Evolutionary conservation across 2,888 invertebrate genomes (phyloP).

Genomic region (Dyspetes luteomarginatus): DNA sequence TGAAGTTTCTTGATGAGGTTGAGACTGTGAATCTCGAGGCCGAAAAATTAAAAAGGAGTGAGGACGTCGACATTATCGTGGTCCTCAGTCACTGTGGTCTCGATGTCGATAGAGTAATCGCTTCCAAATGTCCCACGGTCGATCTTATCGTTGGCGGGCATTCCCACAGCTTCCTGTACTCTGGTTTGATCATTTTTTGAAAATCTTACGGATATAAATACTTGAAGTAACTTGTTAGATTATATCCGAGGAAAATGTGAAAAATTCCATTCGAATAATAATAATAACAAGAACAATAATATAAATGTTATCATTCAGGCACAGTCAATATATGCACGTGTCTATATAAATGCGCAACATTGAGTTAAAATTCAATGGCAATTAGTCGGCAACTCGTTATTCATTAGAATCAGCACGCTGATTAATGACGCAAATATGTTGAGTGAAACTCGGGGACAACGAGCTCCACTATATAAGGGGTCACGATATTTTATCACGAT

Average conservation of each 20-base stretch:
- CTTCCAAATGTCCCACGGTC: constrained; percentile 87
- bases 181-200: constrained; percentile 74
- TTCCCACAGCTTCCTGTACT: constrained; percentile 91
- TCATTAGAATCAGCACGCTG: constrained; percentile 26
- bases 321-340: not conserved
- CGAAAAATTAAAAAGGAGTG: constrained; percentile 84
- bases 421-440: constrained; percentile 25
- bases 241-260: too few relatives aligned
- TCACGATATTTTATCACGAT: not conserved
- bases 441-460: not conserved
- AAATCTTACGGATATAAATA: not conserved
- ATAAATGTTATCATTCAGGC: too few relatives aligned
- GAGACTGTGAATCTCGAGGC: constrained; percentile 88
- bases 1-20: constrained; percentile 89
- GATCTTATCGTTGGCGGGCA: constrained; percentile 95
- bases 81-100: constrained; percentile 93
- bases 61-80: constrained; percentile 91
- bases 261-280: not conserved
- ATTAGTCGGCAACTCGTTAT: constrained; percentile 26
- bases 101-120: constrained; percentile 88
- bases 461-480: not conserved
- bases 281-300: not conserved
- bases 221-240: not conserved
- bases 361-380: constrained; percentile 11
- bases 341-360: not conserved